These are phyloP conservation scores for Rotaria sp. DNA, from an alignment of 2,888 invertebrate species.

Conservation along the genomic window DNA sequence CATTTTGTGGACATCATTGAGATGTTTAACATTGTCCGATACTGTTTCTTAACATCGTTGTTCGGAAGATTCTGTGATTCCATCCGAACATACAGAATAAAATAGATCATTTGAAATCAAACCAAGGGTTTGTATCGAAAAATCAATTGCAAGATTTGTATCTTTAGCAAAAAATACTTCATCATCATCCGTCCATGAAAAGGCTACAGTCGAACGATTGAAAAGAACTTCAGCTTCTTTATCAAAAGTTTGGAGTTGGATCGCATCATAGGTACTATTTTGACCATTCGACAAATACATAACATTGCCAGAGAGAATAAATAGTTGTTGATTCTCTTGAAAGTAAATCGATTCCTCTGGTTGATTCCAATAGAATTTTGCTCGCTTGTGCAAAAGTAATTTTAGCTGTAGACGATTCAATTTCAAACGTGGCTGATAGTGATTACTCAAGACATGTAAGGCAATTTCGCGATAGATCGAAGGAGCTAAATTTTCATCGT, in stretches of 20 bases:
- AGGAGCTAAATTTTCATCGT: background rate
- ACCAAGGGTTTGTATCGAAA: too few species aligned
- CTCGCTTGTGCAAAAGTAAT: background rate
- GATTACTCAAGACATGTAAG: background rate
- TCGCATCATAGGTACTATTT: too few species aligned
- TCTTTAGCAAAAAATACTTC: too few species aligned
- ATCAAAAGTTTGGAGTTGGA: too few species aligned
- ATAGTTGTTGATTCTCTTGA: background rate
- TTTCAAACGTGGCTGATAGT: background rate
- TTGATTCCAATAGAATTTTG: background rate
- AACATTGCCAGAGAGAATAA: background rate
- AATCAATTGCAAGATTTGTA: too few species aligned
- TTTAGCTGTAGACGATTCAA: background rate
- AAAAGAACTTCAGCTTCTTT: too few species aligned
- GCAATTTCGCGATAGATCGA: background rate
- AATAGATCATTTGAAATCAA: background rate
- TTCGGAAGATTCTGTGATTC: background rate
- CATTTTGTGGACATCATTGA: too few species aligned
- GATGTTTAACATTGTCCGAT: too few species aligned
- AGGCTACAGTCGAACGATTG: too few species aligned
- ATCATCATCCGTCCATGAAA: too few species aligned
- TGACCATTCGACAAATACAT: background rate
- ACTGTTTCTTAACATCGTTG: background rate
- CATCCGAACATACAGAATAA: background rate
- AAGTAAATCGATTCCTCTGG: background rate